Base-by-base conservation (phyloP, 2,888 invertebrate genomes). In the Drosophila meridionalis region DNA sequence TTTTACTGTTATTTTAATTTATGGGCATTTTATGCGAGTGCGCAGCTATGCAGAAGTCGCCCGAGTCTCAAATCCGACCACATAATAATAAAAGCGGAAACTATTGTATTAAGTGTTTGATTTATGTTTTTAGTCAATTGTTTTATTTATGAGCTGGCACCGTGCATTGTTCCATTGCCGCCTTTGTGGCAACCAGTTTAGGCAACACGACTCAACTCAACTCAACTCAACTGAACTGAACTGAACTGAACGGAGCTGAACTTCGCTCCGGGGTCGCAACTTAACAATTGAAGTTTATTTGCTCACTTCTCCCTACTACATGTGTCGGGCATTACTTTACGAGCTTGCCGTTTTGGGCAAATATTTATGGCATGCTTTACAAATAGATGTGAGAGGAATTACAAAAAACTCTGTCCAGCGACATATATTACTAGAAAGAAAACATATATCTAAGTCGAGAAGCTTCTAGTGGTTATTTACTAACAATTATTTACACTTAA, bases 51-150 rank as follows among this genome's bases (percentile, higher is more conserved):
- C 53, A 63, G 61, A 65, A 79, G 66, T 79, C 79, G 48, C 56
- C 42, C 70, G 50, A 47, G 60, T 75, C 78, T 77, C 62, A 70
- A 70, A 69, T 79, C 76, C 82, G 72, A 84, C 73, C 79, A 87
- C 86, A 87, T 90, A 87, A 89, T 90, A 90, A 90, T 89, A 87
- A 87, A 89, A 87, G 87, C 90, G 87, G 87, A 87, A 87, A 90
- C 87, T 87, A 87, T 87, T 87, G 90, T 87, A 90, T 87, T 90
- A 87, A 87, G 87, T 87, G 87, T 87, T 87, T 87, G 87, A 87
- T 87, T 87, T 87, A 87, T 87, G 89, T 78, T 80, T 84, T 87
- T 82, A 84, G 84, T 87, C 86, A 87, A 87, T 87, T 88, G 86
- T 90, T 90, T 89, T 89, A 89, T 87, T 87, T 90, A 87, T 90